Conservation (phyloP, 2,888 invertebrate genomes). For the Sussaba pulchella region DNA sequence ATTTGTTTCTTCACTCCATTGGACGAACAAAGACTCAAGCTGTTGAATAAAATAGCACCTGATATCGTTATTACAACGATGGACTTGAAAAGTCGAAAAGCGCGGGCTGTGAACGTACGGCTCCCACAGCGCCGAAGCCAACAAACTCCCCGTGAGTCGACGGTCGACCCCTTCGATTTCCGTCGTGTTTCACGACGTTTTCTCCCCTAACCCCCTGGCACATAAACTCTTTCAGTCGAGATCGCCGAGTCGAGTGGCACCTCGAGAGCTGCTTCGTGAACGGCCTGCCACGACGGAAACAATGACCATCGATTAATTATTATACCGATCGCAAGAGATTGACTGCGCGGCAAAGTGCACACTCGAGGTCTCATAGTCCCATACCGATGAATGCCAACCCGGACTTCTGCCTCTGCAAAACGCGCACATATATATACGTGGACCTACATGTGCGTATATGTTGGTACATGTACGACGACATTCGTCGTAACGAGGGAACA, state of each 20-base stretch:
- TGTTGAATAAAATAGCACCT: constrained; percentile 46
- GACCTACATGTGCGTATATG: too few relatives aligned
- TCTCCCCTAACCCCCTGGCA: constrained; percentile 32
- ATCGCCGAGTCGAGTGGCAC: constrained; percentile 68
- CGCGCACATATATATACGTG: neutral
- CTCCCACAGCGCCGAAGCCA: constrained; percentile 5
- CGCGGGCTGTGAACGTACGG: constrained; percentile 7
- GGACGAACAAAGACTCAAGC: constrained; percentile 5
- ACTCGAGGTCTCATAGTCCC: constrained; percentile 58
- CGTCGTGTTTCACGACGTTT: constrained; percentile 41
- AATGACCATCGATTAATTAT: constrained; percentile 74
- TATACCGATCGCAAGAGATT: constrained; percentile 65
- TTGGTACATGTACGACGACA: neutral
- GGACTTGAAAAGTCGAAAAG: constrained; percentile 38
- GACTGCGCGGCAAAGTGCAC: constrained; percentile 65
- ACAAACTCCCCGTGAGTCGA: neutral
- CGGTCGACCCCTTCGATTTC: constrained; percentile 20
- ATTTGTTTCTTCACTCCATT: neutral
- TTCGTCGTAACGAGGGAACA: constrained; percentile 21
- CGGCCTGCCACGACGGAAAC: constrained; percentile 65
- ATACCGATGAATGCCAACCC: constrained; percentile 16
- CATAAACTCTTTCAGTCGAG: constrained; percentile 62
- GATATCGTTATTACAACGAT: constrained; percentile 42
- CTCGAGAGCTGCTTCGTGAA: constrained; percentile 61
- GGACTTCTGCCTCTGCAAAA: neutral